These are phyloP conservation scores for Poecilia gillii DNA, from an alignment of 2,797 vertebrate species.

Conservation along the genomic window DNA sequence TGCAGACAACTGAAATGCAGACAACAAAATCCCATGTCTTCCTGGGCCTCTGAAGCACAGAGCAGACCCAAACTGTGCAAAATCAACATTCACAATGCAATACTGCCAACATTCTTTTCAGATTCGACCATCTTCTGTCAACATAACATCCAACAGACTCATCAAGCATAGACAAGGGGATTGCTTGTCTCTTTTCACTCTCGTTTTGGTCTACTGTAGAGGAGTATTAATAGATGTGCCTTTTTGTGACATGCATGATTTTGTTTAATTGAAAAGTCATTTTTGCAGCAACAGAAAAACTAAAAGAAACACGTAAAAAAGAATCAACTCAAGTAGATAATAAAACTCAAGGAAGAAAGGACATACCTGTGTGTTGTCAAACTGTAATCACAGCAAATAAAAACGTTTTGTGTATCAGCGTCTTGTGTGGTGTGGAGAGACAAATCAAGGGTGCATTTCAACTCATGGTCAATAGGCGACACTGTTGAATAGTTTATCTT, in stretches of 20 bases:
- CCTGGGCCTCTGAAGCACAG: slow-evolving; percentile 66
- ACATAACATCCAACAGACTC: slow-evolving; percentile 29
- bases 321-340: slow-evolving; percentile 68
- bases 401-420: slow-evolving; percentile 78
- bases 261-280: slow-evolving; percentile 60
- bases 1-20: slow-evolving; percentile 63
- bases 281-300: slow-evolving; percentile 66
- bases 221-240: slow-evolving; percentile 75
- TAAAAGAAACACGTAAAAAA: slow-evolving; percentile 51
- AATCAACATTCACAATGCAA: slow-evolving; percentile 69
- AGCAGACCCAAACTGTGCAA: slow-evolving; percentile 56
- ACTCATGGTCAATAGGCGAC: slow-evolving; percentile 46
- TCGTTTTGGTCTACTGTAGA: slow-evolving; percentile 70
- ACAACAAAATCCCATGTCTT: slow-evolving; percentile 83
- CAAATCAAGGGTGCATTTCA: slow-evolving; percentile 28
- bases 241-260: slow-evolving; percentile 82
- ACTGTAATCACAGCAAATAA: slow-evolving; percentile 81
- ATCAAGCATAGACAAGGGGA: slow-evolving; percentile 50
- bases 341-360: slow-evolving; percentile 63
- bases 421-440: slow-evolving; percentile 57
- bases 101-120: slow-evolving; percentile 71
- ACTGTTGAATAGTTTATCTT: not conserved
- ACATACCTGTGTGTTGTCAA: slow-evolving; percentile 75
- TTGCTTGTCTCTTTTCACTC: slow-evolving; percentile 47
- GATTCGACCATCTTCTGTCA: slow-evolving; percentile 33